Conservation (phyloP, 2,113 vertebrate genomes). For the Notothenia coriiceps region DNA sequence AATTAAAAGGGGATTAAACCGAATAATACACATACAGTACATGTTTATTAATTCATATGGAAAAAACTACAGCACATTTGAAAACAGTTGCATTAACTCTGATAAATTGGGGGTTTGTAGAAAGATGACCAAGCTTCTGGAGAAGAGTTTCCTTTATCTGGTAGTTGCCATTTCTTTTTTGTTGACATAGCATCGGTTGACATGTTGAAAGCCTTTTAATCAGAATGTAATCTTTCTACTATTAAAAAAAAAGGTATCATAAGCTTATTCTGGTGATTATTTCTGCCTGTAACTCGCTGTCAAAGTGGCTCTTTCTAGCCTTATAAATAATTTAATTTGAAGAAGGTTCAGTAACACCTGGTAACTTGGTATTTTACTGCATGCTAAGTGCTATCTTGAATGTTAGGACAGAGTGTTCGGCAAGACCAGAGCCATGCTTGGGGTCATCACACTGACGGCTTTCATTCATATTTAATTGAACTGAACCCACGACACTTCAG, state of each 20-base stretch:
- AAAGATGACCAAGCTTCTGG: too few species aligned
- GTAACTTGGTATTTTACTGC: not conserved
- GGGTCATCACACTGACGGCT: not conserved
- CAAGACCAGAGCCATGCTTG: not conserved
- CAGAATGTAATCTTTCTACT: too few species aligned
- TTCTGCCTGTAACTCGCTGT: too few species aligned
- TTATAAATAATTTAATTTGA: not conserved
- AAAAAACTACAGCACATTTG: not conserved
- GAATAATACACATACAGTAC: too few species aligned
- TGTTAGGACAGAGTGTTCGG: not conserved
- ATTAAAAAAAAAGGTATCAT: too few species aligned
- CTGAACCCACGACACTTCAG: not conserved
- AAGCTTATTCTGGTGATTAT: too few species aligned
- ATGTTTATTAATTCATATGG: not conserved
- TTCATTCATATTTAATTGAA: slow-evolving; percentile 28
- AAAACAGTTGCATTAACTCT: not conserved
- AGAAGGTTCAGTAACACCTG: not conserved
- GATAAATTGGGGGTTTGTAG: not conserved
- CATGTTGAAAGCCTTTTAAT: too few species aligned
- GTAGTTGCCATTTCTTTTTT: too few species aligned
- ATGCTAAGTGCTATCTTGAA: not conserved
- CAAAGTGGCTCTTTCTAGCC: too few species aligned
- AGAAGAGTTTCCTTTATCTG: too few species aligned
- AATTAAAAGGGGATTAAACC: too few species aligned
- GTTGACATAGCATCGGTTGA: too few species aligned